Percentiles rank a stretch among this genome's conserved stretches.
These are phyloP conservation scores for Cyrtonyx montezumae DNA, from an alignment of 2,113 vertebrate genomes.

Conservation along the genomic window DNA sequence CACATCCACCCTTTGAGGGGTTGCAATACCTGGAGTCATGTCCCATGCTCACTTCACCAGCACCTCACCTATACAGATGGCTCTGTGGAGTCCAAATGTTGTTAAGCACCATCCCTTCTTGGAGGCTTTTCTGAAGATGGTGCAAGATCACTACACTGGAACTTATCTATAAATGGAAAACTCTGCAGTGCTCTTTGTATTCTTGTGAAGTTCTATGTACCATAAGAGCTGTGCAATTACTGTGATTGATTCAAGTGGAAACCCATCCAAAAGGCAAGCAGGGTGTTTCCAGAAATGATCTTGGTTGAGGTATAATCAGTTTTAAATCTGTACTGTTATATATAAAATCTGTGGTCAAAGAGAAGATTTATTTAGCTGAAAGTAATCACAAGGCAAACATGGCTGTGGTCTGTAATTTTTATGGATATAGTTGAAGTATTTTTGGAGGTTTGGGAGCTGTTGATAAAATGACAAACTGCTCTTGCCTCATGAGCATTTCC, in stretches of 20 bases:
- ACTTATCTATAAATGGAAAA: constrained; percentile 29
- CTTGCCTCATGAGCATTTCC: background rate
- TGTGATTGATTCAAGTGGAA: constrained; percentile 25
- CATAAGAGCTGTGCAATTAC: constrained; percentile 37
- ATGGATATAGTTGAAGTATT: constrained; percentile 63
- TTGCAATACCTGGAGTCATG: background rate
- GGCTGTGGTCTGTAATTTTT: constrained; percentile 66
- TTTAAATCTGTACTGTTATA: constrained; percentile 15
- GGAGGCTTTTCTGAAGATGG: background rate
- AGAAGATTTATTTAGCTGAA: constrained; percentile 65
- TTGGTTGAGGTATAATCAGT: constrained; percentile 14
- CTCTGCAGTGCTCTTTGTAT: constrained; percentile 11
- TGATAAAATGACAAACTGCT: constrained; percentile 64
- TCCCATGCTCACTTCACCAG: background rate
- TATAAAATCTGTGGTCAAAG: constrained; percentile 53
- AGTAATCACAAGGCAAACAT: constrained; percentile 68
- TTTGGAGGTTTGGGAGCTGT: constrained; percentile 46
- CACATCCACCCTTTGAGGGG: background rate
- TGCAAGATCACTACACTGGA: background rate
- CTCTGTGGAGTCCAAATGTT: background rate
- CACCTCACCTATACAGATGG: background rate
- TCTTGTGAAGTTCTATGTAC: background rate
- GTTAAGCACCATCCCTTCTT: background rate
- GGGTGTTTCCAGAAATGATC: constrained; percentile 34
- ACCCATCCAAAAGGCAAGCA: constrained; percentile 14